Base-by-base conservation (phyloP, 2,888 invertebrate species). In the Trissolcus japonicus region DNA sequence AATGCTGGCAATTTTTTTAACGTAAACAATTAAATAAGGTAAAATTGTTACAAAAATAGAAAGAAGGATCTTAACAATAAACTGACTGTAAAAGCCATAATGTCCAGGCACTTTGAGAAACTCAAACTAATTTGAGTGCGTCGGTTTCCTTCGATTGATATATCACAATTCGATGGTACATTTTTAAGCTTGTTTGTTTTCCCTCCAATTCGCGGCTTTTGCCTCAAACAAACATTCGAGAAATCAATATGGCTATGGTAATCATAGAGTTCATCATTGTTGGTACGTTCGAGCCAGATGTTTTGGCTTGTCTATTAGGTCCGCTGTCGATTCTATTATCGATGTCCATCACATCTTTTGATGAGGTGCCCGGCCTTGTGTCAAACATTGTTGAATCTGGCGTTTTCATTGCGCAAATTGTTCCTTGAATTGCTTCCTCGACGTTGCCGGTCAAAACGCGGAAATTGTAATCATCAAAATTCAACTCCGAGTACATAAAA, bases 381-480 rank as follows among this genome's bases (percentile, higher is more conserved):
- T 51, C 57, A 19, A 56, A 62, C 6, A 43, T 51, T 17, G 68
- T 21, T 4, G 62, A 56, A 0, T 77, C 61, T 16, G 68, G 13
- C 61, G 68, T 54, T 51, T 76, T 78, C 62, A 78, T 75, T 6
- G 80, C 93, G 83, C 95, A 95, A 0, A 93, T 92, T 0, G 95
- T 95, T 57, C 93, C 93, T 78, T 92, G 91, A 48, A 95, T 94
- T 1, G 94, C 94, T 57, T 94, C 93, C 4, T 92, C 86, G 0
- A 94, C 93, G 0, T 92, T 91, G 0, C 93, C 94, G 0, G 92
- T 93, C 71, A 95, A 90, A 72, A 95, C 92, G 57, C 94, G 92
- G 83, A 94, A 95, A 83, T 95, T 95, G 0, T 93, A 91, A 16
- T 94, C 93, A 0, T 91, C 90, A 0, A 90, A 86, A 83, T 94